phyloP scores from a whole-genome alignment of 2,888 invertebrate species.

The Laspeyria flexula region DNA sequence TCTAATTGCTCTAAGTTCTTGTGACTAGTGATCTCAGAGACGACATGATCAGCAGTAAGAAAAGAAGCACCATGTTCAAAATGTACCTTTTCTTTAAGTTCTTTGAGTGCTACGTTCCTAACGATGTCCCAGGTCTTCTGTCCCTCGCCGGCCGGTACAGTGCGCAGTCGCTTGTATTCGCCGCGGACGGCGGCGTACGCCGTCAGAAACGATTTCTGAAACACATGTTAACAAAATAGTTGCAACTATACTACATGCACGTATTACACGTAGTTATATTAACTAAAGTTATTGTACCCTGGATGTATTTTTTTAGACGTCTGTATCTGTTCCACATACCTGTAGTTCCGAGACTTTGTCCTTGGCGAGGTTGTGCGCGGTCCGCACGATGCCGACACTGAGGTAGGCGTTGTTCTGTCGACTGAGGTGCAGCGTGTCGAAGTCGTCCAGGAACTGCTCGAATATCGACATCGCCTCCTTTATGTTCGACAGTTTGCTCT shows the following conservation, averaged over 20 bases:
- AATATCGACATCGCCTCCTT: constrained; percentile 90
- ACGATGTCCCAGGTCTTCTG: constrained; percentile 91
- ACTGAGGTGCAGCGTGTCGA: constrained; percentile 88
- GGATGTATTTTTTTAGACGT: too few relatives aligned
- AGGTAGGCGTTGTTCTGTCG: constrained; percentile 90
- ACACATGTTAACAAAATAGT: too few relatives aligned
- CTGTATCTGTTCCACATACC: constrained; percentile 40
- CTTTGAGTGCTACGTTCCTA: constrained; percentile 87
- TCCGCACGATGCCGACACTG: constrained; percentile 85
- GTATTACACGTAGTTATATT: too few relatives aligned
- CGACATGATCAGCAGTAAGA: too few relatives aligned
- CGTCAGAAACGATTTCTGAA: constrained; percentile 82
- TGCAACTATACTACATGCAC: too few relatives aligned
- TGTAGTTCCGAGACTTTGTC: constrained; percentile 77
- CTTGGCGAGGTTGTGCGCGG: constrained; percentile 83
- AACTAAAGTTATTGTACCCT: too few relatives aligned
- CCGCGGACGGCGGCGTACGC: constrained; percentile 89
- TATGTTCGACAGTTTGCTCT: constrained; percentile 90
- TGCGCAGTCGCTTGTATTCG: constrained; percentile 90
- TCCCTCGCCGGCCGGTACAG: constrained; percentile 83
- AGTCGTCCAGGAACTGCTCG: constrained; percentile 91
- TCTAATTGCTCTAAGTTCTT: too few relatives aligned
- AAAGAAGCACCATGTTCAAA: too few relatives aligned
- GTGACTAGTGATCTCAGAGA: too few relatives aligned
- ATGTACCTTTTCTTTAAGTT: constrained; percentile 81